Evolutionary conservation across 2,888 invertebrate genomes (phyloP), one percentile per base, ranked within the genome.

Genomic region (Leptura quadrifasciata): DNA sequence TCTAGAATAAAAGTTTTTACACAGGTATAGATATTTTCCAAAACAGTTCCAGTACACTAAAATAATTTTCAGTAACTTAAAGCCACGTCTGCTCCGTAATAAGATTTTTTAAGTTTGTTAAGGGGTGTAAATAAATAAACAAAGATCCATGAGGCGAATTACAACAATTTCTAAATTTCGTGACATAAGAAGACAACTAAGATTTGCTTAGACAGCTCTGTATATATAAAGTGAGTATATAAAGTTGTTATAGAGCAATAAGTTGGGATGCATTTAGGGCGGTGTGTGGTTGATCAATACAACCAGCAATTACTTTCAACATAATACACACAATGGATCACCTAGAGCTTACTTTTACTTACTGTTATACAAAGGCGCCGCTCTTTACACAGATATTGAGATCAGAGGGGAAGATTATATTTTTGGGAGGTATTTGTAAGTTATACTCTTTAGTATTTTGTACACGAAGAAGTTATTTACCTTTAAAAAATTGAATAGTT

Each of bases 221-320:
- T 57, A 5, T 57, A 57, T 57, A 12, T 55, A 15, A 8, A 57
- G 5, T 9, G 31, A 61, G 24, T 31, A 61, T 31, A 61, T 61
- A 24, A 17, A 61, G 61, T 31, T 61, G 31, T 61, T 61, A n/a
- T 61, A 61, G 61, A 61, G 24, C n/a, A 61, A 15, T 47, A 47
- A 15, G 15, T 4, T 61, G 21, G 71, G 65, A 65, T 72, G 58
- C 58, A 18, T 58, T 64, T 78, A 72, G 77, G 81, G 77, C 76
- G 79, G 79, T 79, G 76, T 81, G 81, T 77, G 79, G 80, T 80
- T 79, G 79, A 79, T 80, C 75, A 81, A 71, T 71, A 74, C 76
- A 76, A 74, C 80, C 79, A 79, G 80, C 83, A 84, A 84, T 83
- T 83, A 82, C 83, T 79, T 80, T 77, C 73, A 68, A 80, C 81